Percentiles rank a stretch among this genome's conserved stretches.
phyloP scores from a whole-genome alignment of 2,797 vertebrate genomes.

The Molossus alvarezi region DNA sequence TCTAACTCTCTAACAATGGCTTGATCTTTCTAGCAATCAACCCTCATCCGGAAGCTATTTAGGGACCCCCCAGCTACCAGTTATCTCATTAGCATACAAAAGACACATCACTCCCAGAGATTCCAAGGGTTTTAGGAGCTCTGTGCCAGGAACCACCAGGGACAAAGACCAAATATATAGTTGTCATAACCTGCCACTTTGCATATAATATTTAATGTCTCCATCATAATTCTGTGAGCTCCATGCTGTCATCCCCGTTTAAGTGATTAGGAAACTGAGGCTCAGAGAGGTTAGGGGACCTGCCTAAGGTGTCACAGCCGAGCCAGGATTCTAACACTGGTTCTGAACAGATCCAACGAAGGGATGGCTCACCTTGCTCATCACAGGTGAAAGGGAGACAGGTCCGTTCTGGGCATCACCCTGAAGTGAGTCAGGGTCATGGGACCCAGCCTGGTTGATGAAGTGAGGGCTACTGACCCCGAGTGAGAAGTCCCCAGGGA shows the following conservation, averaged over 20 bases:
- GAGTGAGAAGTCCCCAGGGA: neutral
- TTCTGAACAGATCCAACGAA: neutral
- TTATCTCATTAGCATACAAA: neutral
- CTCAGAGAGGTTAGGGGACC: neutral
- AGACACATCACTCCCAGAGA: neutral
- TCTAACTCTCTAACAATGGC: fast-evolving
- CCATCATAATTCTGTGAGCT: neutral
- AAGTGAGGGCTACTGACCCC: neutral
- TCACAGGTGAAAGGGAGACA: neutral
- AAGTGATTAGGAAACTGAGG: neutral
- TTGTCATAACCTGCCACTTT: neutral
- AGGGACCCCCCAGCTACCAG: neutral
- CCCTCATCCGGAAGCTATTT: neutral
- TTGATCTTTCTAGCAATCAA: neutral
- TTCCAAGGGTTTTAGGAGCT: neutral
- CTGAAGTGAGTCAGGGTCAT: neutral
- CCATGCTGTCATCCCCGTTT: neutral
- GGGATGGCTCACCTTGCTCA: neutral
- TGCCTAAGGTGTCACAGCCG: neutral
- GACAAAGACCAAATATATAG: neutral
- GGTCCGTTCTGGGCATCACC: fast-evolving
- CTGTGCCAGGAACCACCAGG: neutral
- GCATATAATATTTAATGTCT: slow-evolving; percentile 1
- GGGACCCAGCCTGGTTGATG: no score
- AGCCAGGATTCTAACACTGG: neutral